Base-by-base conservation (phyloP, 2,888 invertebrate genomes). In the Hypsopygia costalis region DNA sequence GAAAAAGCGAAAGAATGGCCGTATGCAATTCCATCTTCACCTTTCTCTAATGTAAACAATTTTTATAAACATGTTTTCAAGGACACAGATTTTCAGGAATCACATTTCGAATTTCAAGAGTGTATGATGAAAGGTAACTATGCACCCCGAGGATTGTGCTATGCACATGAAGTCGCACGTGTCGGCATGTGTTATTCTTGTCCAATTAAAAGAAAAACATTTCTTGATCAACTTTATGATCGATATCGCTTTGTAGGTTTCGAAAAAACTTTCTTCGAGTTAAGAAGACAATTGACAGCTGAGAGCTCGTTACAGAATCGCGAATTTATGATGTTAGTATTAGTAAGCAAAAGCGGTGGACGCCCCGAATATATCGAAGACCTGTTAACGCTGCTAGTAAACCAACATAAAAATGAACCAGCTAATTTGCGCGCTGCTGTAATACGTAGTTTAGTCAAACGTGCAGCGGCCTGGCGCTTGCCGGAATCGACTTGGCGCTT, bases 291-390 rank as follows among this genome's bases (percentile, higher is more conserved):
- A n/a, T 47, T 83, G 28, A 39, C 46, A 11, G 56, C 62, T 1
- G 68, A 70, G 34, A 68, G 65, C 34, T 60, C 66, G 1, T 44
- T 61, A 0, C 63, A 80, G 29, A 70, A 69, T 11, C 57, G 83
- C 8, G 65, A 77, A 27, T 72, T 64, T 37, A 81, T 85, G 50
- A 58, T 83, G 41, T 52, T 81, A 1, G 81, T 83, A 1, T 58
- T 85, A 16, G 69, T 83, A 0, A 83, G 81, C 45, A 85, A 83
- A 44, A 76, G 60, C 12, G 81, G 79, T 2, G 73, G 76, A 0
- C 58, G 64, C 12, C 47, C 46, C 4, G 67, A 67, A 1, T 56
- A 63, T 30, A 50, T 81, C 1, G 58, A 63, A 1, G 52, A 60
- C 12, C 44, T 83, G 11, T 41, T 82, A 29, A 54, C 62, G 28